phyloP scores from a whole-genome alignment of 2,113 vertebrate species.

The Pygathrix nemaeus region DNA sequence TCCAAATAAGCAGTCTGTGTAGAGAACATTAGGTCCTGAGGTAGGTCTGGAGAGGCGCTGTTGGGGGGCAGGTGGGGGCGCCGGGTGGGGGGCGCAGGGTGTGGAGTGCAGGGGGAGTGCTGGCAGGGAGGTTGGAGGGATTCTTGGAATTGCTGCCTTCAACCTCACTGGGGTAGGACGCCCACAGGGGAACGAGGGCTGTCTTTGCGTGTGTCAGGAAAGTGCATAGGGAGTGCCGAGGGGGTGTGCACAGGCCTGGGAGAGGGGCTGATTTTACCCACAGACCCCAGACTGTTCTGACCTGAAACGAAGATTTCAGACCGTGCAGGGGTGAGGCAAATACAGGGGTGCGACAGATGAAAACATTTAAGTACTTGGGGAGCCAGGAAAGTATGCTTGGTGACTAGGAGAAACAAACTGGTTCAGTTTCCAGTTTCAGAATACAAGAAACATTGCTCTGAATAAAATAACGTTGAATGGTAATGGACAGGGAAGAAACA shows the following conservation, averaged over 20 bases:
- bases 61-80: too few relatives aligned
- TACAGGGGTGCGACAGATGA: background rate
- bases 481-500: background rate
- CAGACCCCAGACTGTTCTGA: background rate
- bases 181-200: background rate
- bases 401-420: background rate
- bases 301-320: conserved; percentile 46
- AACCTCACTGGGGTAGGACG: background rate
- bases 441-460: background rate
- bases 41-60: background rate
- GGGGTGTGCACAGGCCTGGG: background rate
- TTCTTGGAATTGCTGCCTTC: conserved; percentile 21
- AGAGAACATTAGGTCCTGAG: background rate
- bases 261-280: background rate
- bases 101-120: too few relatives aligned
- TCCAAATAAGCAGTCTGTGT: background rate
- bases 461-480: background rate
- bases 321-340: background rate
- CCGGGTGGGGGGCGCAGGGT: too few relatives aligned
- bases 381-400: conserved; percentile 3
- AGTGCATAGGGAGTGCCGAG: conserved; percentile 46
- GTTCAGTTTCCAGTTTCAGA: background rate
- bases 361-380: background rate
- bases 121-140: background rate
- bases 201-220: background rate